phyloP scores from a whole-genome alignment of 2,888 invertebrate species.

The Augiades crinisus region DNA sequence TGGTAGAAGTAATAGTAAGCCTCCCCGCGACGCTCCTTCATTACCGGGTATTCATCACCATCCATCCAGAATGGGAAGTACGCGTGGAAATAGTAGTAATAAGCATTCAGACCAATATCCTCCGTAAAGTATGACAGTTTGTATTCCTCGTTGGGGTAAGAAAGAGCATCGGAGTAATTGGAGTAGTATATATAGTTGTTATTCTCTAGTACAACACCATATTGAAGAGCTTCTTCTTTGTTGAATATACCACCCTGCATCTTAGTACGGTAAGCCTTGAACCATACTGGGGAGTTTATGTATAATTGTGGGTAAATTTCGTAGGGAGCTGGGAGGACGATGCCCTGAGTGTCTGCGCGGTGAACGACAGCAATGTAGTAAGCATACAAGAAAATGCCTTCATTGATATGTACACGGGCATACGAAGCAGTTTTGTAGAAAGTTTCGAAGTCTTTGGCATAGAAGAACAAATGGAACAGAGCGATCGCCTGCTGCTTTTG shows the following conservation, averaged over 20 bases:
- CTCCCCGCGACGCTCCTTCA: slow-evolving; percentile 83
- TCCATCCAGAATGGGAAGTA: slow-evolving; percentile 84
- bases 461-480: slow-evolving; percentile 80
- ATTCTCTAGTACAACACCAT: slow-evolving; percentile 62
- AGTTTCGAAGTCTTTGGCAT: slow-evolving; percentile 82
- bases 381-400: slow-evolving; percentile 83
- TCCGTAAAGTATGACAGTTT: slow-evolving; percentile 85
- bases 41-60: slow-evolving; percentile 66
- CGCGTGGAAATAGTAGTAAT: slow-evolving; percentile 84
- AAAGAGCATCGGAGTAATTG: slow-evolving; percentile 79
- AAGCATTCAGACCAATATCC: slow-evolving; percentile 85
- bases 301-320: slow-evolving; percentile 85
- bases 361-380: slow-evolving; percentile 82
- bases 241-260: slow-evolving; percentile 54
- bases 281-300: slow-evolving; percentile 80
- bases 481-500: slow-evolving; percentile 72
- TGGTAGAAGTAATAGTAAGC: slow-evolving; percentile 84
- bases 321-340: slow-evolving; percentile 85
- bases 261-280: slow-evolving; percentile 63
- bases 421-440: slow-evolving; percentile 82
- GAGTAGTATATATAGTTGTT: slow-evolving; percentile 74
- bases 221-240: slow-evolving; percentile 50
- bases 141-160: slow-evolving; percentile 80
- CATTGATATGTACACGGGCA: slow-evolving; percentile 82
- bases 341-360: slow-evolving; percentile 77